Base-by-base conservation (phyloP, 2,797 vertebrate genomes). In the Phyllotis vaccarum region DNA sequence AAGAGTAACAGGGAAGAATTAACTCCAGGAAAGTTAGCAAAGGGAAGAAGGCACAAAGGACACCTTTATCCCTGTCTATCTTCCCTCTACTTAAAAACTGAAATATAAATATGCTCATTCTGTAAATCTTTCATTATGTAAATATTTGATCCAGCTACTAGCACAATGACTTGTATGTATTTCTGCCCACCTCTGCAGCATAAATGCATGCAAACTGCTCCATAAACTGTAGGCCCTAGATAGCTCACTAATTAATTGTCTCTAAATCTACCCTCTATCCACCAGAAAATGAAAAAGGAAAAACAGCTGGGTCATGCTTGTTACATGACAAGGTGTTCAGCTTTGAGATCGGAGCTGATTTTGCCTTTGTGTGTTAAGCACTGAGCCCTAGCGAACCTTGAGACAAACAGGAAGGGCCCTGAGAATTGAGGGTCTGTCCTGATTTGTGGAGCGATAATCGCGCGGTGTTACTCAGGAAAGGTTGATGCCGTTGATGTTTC, bases 371-470 rank as follows among this genome's bases (percentile, higher is more conserved):
- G 49, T 90, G 21, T 93, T 92, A 94, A 95, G 76, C 19, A 54
- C 40, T 14, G 11, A 62, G 54, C 68, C 72, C 70, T 54, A 49
- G 17, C 76, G 72, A 95, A 72, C 46, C 80, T 93, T 19, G 17
- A 96, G 49, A 95, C 70, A 89, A 91, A 78, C 62, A 85, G 24
- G 90, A n/a, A 72, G 72, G 66, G 40, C 75, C 64, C 94, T 89
- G 83, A 96, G 64, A 93, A 90, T 90, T 91, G 80, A 95, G 49
- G 5, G 56, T 83, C 40, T 43, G 7, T 86, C 43, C 34, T 91
- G 83, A 95, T 86, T 81, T 94, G 85, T 90, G 93, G 74, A 94
- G 27, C 37, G 75, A 93, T 87, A 87, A 95, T 92, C 89, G 94
- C 76, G 93, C 62, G 56, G 22, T 96, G 83, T 52, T 62, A 0